Conservation (phyloP, 2,113 vertebrate genomes). For the Agapornis roseicollis region DNA sequence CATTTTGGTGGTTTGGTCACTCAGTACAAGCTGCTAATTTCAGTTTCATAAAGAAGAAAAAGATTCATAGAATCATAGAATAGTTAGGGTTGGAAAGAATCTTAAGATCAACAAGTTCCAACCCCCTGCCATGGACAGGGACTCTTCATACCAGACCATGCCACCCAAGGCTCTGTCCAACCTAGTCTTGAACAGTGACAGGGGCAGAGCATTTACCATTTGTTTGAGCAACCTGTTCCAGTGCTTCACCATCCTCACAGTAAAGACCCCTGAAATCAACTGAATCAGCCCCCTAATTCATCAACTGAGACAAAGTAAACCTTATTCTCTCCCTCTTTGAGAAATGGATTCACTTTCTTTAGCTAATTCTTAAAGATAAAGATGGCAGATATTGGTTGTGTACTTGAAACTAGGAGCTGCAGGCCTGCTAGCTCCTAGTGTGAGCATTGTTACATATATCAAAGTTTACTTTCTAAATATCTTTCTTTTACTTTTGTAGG, state of each 20-base stretch:
- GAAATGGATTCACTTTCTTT: neutral
- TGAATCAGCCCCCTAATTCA: neutral
- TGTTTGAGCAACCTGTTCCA: too few species aligned
- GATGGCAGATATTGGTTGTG: neutral
- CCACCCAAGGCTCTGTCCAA: too few species aligned
- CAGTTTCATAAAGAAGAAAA: neutral
- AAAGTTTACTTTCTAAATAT: neutral
- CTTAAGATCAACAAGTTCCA: too few species aligned
- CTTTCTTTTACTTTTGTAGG: neutral
- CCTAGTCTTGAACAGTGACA: too few species aligned
- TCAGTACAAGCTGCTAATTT: neutral
- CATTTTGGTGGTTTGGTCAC: neutral
- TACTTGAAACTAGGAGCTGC: neutral
- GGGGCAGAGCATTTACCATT: too few species aligned
- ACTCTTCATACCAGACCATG: too few species aligned
- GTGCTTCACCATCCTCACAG: too few species aligned
- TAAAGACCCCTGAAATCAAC: too few species aligned
- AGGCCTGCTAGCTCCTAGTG: neutral
- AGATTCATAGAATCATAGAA: neutral
- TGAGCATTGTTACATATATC: accelerated
- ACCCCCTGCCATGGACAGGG: too few species aligned
- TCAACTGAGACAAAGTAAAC: neutral
- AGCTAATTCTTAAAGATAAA: neutral
- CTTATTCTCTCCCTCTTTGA: neutral
- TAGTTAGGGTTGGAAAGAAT: too few species aligned